Base-by-base conservation (phyloP, 1,140 invertebrate species). In the Hydropsyche tenuis region DNA sequence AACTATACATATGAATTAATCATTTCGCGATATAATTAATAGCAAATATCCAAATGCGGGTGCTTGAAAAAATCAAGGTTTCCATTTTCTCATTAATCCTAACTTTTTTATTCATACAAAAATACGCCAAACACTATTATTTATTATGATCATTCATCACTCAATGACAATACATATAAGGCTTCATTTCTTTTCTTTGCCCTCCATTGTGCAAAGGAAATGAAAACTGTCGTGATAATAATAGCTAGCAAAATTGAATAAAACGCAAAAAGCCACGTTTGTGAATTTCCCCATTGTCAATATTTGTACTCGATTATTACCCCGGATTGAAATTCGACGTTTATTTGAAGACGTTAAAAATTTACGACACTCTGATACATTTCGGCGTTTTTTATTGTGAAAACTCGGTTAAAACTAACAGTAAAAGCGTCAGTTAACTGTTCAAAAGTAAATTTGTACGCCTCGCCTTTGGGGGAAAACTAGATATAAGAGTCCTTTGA, bases 1-100 rank as follows among this genome's bases (percentile, higher is more conserved):
- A n/a, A n/a, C n/a, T n/a, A n/a, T n/a, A n/a, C n/a, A n/a, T n/a
- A n/a, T n/a, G n/a, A n/a, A n/a, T n/a, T n/a, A n/a, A n/a, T 43
- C 14, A 43, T 43, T 43, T 43, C 46, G 12, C 12, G n/a, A 18
- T 9, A 53, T 18, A 53, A 53, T 53, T 53, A 9, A 18, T 18
- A 18, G 16, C 4, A 48, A 48, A 53, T 53, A 20, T 46, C 45
- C 14, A 46, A 46, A n/a, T 46, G 18, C 45, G 18, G 18, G 14
- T n/a, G 18, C 45, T 16, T 9, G 48, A 18, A 53, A 53, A 16
- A 18, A 18, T 53, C 48, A 53, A 53, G 48, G 48, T 53, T 53
- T 16, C 16, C 48, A 53, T 60, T 23, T 60, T 60, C 56, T 60
- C 56, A 25, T 60, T 60, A 60, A 53, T 53, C 18, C 48, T n/a